These are phyloP conservation scores for Hyles euphorbiae DNA, from an alignment of 1,140 invertebrate genomes.

Conservation along the genomic window DNA sequence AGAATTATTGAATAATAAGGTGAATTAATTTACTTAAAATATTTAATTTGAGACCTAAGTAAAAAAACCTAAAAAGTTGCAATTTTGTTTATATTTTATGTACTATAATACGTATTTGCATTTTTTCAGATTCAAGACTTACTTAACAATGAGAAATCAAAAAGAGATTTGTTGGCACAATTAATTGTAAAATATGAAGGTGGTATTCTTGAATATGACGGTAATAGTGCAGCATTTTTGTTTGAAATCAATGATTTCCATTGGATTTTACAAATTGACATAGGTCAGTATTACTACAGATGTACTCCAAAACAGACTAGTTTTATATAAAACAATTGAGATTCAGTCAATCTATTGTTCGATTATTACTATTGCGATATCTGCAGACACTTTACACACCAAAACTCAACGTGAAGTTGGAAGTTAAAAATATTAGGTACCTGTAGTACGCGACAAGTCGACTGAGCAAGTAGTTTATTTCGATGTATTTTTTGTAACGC, in stretches of 20 bases:
- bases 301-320: too few species aligned
- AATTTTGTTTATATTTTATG: background rate
- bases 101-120: conserved; percentile 9
- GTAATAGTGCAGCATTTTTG: conserved; percentile 64
- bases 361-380: too few species aligned
- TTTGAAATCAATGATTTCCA: conserved; percentile 69
- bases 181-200: conserved; percentile 71
- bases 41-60: too few species aligned
- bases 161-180: conserved; percentile 60
- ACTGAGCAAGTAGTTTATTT: too few species aligned
- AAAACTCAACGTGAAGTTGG: too few species aligned
- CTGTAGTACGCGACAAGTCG: too few species aligned
- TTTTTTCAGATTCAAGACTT: conserved; percentile 59
- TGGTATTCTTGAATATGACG: conserved; percentile 67
- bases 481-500: too few species aligned
- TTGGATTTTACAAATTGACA: conserved; percentile 71
- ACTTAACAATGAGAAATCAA: conserved; percentile 64
- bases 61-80: too few species aligned
- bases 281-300: conserved; percentile 40
- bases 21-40: conserved; percentile 26
- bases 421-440: too few species aligned
- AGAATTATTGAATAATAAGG: conserved; percentile 72
- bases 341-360: too few species aligned
- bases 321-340: too few species aligned
- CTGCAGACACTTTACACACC: too few species aligned